These are phyloP conservation scores for Eugnorisma glareosa DNA, from an alignment of 2,888 invertebrate genomes.

Conservation along the genomic window DNA sequence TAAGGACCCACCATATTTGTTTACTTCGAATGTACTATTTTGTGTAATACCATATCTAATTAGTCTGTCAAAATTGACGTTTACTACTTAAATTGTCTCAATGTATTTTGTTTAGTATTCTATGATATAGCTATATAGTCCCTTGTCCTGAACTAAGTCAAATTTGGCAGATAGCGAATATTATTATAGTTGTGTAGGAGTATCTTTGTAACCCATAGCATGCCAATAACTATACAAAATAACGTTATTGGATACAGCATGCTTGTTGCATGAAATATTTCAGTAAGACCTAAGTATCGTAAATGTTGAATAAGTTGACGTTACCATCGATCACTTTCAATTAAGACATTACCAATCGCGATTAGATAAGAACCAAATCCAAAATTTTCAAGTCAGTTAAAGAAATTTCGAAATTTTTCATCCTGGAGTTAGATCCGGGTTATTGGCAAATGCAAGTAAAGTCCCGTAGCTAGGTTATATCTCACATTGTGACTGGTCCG, in stretches of 20 bases:
- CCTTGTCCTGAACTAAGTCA: constrained; percentile 36
- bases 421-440: constrained; percentile 66
- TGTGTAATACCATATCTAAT: constrained; percentile 32
- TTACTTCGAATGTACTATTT: constrained; percentile 42
- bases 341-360: constrained; percentile 35
- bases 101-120: constrained; percentile 17
- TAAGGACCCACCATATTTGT: constrained; percentile 47
- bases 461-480: constrained; percentile 88
- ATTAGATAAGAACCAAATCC: constrained; percentile 43
- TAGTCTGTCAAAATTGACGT: constrained; percentile 65
- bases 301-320: constrained; percentile 65
- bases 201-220: constrained; percentile 73
- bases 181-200: constrained; percentile 61
- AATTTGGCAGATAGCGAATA: constrained; percentile 62
- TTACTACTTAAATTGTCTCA: neutral
- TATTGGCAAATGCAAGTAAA: constrained; percentile 79
- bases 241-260: constrained; percentile 77
- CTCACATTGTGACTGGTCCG: constrained; percentile 91
- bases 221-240: constrained; percentile 74
- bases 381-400: constrained; percentile 44
- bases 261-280: constrained; percentile 83
- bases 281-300: constrained; percentile 64
- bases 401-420: constrained; percentile 41
- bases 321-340: constrained; percentile 67
- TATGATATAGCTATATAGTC: constrained; percentile 1